phyloP scores from a whole-genome alignment of 1,140 invertebrate species.

The Cyphomyrmex costatus region DNA sequence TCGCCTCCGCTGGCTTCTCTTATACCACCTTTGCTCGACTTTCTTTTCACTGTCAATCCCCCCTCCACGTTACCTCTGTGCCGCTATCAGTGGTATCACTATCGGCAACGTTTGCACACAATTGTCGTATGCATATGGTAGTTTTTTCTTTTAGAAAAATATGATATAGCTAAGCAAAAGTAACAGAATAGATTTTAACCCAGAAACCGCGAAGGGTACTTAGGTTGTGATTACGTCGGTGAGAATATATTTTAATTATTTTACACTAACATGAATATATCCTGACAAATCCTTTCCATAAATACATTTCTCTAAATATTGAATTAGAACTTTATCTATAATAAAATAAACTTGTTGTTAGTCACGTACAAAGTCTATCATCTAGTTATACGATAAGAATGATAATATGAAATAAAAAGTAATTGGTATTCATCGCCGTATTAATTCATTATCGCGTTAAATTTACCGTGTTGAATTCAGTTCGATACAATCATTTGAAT shows the following conservation, averaged over 20 bases:
- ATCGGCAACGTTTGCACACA: constrained; percentile 37
- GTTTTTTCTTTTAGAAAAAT: constrained; percentile 26
- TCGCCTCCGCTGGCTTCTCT: constrained; percentile 65
- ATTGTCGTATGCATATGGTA: constrained; percentile 1
- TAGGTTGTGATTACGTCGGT: neutral
- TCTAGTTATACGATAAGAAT: neutral
- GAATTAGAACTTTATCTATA: neutral
- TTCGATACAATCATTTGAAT: constrained; percentile 2
- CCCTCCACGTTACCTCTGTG: neutral
- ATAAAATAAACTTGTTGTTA: constrained; percentile 1
- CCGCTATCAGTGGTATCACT: constrained; percentile 55
- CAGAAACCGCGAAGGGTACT: neutral
- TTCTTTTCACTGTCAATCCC: constrained; percentile 44
- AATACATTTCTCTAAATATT: neutral
- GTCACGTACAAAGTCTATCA: neutral
- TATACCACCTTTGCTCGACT: constrained; percentile 57
- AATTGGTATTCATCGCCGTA: neutral
- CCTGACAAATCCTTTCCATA: neutral
- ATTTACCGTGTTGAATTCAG: neutral
- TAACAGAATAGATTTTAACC: neutral
- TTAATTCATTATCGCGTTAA: neutral
- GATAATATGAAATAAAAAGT: constrained; percentile 2
- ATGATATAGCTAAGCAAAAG: neutral
- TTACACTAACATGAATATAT: neutral
- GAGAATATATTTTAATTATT: neutral